Conservation (phyloP, 1,140 invertebrate genomes). For the Papilio xuthus region DNA sequence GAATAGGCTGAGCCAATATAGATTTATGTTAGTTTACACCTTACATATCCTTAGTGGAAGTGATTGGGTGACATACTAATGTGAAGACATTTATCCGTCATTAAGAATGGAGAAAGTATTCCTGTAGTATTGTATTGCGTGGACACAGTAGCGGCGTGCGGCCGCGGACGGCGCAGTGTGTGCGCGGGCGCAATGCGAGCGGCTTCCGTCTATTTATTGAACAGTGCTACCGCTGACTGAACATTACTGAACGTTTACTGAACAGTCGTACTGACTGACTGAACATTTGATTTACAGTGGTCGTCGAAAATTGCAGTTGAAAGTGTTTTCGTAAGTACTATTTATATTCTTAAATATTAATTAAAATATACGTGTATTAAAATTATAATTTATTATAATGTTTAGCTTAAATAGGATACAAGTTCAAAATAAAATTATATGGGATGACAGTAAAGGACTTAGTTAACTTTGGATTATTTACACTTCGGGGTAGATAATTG, state of each 20-base stretch:
- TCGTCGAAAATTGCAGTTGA: not conserved
- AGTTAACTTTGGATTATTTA: too few species aligned
- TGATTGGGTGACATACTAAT: not conserved
- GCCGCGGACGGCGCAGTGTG: not conserved
- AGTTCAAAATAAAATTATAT: too few species aligned
- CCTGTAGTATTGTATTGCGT: not conserved
- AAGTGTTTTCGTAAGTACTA: conserved; percentile 18
- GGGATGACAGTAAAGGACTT: too few species aligned
- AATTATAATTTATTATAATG: not conserved
- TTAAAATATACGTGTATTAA: not conserved
- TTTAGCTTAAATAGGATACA: too few species aligned
- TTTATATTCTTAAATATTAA: not conserved
- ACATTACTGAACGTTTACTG: not conserved
- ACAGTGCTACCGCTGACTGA: not conserved
- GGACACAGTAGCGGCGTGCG: not conserved
- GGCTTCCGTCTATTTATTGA: conserved; percentile 13
- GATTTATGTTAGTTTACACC: not conserved
- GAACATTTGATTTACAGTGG: not conserved
- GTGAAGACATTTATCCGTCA: not conserved
- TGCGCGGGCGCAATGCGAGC: conserved; percentile 21
- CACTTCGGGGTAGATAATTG: too few species aligned
- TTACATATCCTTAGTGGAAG: not conserved
- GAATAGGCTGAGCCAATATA: too few species aligned
- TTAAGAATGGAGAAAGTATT: not conserved
- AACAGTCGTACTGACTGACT: not conserved